phyloP scores from a whole-genome alignment of 1,140 invertebrate genomes.

The Drosophila ficusphila region DNA sequence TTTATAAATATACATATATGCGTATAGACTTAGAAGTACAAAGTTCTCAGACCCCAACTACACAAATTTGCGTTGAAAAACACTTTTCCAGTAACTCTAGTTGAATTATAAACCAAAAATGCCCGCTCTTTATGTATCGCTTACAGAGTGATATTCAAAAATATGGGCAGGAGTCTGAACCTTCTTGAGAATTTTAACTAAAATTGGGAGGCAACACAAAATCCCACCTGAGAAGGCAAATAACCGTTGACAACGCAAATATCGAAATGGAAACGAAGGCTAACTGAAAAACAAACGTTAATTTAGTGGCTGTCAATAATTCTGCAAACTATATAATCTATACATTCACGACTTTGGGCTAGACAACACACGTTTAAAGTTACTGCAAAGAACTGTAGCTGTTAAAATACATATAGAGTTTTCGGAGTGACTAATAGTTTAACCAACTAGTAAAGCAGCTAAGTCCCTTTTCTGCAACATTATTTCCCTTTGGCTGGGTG shows the following conservation, averaged over 20 bases:
- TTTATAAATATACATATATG: constrained; percentile 58
- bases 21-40: constrained; percentile 65
- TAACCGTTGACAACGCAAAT: constrained; percentile 16
- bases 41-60: constrained; percentile 55
- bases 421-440: constrained; percentile 12
- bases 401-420: constrained; percentile 2
- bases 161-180: constrained; percentile 10
- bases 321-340: constrained; percentile 26
- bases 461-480: not conserved
- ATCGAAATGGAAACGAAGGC: not conserved
- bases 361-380: constrained; percentile 28
- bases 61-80: constrained; percentile 15
- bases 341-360: constrained; percentile 27
- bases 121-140: not conserved
- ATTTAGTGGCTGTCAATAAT: constrained; percentile 35
- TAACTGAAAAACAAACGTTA: not conserved
- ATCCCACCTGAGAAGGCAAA: constrained; percentile 47
- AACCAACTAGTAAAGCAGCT: constrained; percentile 23
- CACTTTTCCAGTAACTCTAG: constrained; percentile 1
- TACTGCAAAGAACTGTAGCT: constrained; percentile 5
- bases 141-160: not conserved
- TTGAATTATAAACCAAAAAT: constrained; percentile 8
- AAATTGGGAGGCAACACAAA: constrained; percentile 37
- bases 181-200: constrained; percentile 52
- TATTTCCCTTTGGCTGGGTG: not conserved